These are phyloP conservation scores for Cheilosia impressa DNA, from an alignment of 2,888 invertebrate species.

Conservation along the genomic window DNA sequence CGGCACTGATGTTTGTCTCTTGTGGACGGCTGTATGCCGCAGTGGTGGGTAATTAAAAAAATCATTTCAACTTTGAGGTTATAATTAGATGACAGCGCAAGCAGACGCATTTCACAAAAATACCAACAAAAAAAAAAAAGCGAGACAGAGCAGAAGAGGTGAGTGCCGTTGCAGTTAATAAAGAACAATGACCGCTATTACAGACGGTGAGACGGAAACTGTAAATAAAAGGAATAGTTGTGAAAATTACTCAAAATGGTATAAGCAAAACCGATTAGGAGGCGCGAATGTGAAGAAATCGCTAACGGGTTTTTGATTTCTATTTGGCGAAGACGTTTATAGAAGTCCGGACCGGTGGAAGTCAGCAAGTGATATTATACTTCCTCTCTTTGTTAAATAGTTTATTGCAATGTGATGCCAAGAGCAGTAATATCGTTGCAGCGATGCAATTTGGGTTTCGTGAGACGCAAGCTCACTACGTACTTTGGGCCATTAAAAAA, in stretches of 20 bases:
- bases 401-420: not conserved
- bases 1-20: not conserved
- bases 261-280: too few relatives aligned
- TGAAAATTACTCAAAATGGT: not conserved
- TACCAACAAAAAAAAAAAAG: not conserved
- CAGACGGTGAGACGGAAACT: not conserved
- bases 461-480: not conserved
- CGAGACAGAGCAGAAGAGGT: not conserved
- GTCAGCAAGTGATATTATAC: not conserved
- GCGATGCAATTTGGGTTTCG: not conserved
- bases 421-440: not conserved
- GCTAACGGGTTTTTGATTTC: not conserved
- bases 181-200: constrained; percentile 1
- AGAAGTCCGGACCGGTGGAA: not conserved
- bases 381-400: not conserved
- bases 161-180: constrained; percentile 5
- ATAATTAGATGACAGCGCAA: constrained; percentile 25
- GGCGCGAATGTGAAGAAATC: not conserved
- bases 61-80: constrained; percentile 17
- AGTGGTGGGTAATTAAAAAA: constrained; percentile 2
- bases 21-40: not conserved
- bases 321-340: not conserved
- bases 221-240: not conserved
- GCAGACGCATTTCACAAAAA: constrained; percentile 1
- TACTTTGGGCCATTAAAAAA: not conserved